A percentile compares a stretch with the other conserved stretches of the same genome.
Conservation (phyloP, 1,140 invertebrate species). For the Calosoma granatense region DNA sequence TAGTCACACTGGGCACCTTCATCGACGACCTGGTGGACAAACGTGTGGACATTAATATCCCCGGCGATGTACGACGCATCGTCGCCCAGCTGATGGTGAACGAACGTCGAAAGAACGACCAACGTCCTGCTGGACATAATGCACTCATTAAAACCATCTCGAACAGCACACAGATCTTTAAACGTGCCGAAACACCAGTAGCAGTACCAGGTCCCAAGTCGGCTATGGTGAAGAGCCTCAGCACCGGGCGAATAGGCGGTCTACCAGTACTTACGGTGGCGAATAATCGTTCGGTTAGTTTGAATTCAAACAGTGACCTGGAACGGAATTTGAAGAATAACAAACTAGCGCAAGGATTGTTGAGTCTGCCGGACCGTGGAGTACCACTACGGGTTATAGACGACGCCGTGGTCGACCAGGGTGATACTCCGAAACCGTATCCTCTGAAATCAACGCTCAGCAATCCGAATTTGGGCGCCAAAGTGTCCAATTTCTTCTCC, state of each 20-base stretch:
- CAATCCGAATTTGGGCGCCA: conserved; percentile 37
- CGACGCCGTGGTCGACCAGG: conserved; percentile 23
- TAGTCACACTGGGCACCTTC: conserved; percentile 48
- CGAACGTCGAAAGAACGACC: conserved; percentile 15
- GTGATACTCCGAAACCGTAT: conserved; percentile 27
- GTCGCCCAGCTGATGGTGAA: conserved; percentile 37
- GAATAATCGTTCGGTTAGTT: background rate
- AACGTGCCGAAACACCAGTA: conserved; percentile 13
- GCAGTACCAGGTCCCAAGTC: conserved; percentile 15
- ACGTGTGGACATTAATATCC: conserved; percentile 39
- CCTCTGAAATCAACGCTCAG: conserved; percentile 36
- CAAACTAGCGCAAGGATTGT: background rate
- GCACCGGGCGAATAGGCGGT: conserved; percentile 25
- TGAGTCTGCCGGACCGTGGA: conserved; percentile 6
- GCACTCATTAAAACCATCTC: background rate
- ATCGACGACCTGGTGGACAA: conserved; percentile 47
- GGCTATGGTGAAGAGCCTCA: conserved; percentile 23
- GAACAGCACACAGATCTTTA: background rate
- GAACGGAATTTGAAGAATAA: background rate
- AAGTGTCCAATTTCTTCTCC: conserved; percentile 48
- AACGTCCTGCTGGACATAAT: background rate
- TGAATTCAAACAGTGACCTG: background rate
- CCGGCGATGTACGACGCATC: conserved; percentile 51
- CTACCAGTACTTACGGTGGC: conserved; percentile 18
- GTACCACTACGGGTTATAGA: conserved; percentile 5